Conservation (phyloP, 92 coral and sea anemone species). For the Blastomussa wellsi region DNA sequence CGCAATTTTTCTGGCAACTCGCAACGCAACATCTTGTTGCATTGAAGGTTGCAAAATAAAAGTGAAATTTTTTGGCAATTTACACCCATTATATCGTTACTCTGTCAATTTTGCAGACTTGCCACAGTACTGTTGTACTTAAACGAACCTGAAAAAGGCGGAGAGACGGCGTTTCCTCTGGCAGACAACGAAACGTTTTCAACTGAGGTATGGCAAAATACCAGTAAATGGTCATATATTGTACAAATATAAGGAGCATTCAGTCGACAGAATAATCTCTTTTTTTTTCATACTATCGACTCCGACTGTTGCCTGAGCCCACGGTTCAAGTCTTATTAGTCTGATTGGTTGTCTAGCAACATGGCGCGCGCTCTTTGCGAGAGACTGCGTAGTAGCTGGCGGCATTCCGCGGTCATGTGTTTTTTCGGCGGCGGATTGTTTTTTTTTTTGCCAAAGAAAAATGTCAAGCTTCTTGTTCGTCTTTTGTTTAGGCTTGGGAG, state of each 20-base stretch:
- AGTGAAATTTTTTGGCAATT: too few relatives aligned
- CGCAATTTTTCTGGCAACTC: too few relatives aligned
- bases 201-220: conserved; percentile 48
- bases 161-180: conserved; percentile 85
- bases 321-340: neutral
- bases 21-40: too few relatives aligned
- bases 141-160: conserved; percentile 81
- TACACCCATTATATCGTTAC: neutral
- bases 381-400: too few relatives aligned
- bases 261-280: neutral
- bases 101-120: conserved; percentile 34
- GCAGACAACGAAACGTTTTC: conserved; percentile 79
- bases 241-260: neutral
- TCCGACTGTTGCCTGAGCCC: neutral
- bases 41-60: too few relatives aligned
- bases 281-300: neutral
- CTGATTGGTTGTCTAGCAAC: neutral
- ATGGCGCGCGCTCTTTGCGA: too few relatives aligned
- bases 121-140: conserved; percentile 74
- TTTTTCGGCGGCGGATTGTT: too few relatives aligned
- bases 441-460: too few relatives aligned
- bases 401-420: too few relatives aligned
- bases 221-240: neutral
- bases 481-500: conserved; percentile 43
- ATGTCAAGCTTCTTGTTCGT: neutral